These are phyloP conservation scores for Polyommatus iphigenia DNA, from an alignment of 2,888 invertebrate genomes.

Conservation along the genomic window DNA sequence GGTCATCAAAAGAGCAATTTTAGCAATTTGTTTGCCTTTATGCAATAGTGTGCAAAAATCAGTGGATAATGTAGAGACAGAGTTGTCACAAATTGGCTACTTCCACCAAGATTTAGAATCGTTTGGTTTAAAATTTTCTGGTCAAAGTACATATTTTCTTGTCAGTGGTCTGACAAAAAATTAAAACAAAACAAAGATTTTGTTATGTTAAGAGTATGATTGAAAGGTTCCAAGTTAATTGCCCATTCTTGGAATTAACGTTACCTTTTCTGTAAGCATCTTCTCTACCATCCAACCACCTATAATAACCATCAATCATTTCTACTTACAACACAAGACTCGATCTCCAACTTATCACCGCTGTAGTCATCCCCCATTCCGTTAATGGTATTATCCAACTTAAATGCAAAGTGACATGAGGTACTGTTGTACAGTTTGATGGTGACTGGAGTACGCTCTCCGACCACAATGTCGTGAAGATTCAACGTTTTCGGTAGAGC, in stretches of 20 bases:
- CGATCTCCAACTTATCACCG: conserved; percentile 62
- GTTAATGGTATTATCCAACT: conserved; percentile 55
- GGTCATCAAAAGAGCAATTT: neutral
- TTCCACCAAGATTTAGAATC: too few species aligned
- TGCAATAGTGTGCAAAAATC: neutral
- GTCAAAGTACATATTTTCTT: too few species aligned
- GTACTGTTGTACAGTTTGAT: conserved; percentile 66
- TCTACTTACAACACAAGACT: conserved; percentile 57
- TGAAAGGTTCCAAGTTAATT: too few species aligned
- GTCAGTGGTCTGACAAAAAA: too few species aligned
- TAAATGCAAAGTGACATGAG: conserved; percentile 66
- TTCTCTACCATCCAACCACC: too few species aligned
- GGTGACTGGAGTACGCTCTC: conserved; percentile 50
- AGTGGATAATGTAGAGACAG: too few species aligned
- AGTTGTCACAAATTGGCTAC: too few species aligned
- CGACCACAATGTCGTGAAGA: conserved; percentile 64
- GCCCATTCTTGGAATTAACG: neutral
- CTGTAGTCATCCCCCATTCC: conserved; percentile 67
- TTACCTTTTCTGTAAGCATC: neutral
- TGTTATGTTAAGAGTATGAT: too few species aligned
- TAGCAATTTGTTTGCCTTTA: neutral
- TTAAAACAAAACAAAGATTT: too few species aligned
- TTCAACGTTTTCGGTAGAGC: conserved; percentile 63
- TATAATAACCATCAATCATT: neutral
- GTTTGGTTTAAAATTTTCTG: too few species aligned